These are phyloP conservation scores for Tachycineta bicolor DNA, from an alignment of 2,113 vertebrate genomes.

Conservation along the genomic window DNA sequence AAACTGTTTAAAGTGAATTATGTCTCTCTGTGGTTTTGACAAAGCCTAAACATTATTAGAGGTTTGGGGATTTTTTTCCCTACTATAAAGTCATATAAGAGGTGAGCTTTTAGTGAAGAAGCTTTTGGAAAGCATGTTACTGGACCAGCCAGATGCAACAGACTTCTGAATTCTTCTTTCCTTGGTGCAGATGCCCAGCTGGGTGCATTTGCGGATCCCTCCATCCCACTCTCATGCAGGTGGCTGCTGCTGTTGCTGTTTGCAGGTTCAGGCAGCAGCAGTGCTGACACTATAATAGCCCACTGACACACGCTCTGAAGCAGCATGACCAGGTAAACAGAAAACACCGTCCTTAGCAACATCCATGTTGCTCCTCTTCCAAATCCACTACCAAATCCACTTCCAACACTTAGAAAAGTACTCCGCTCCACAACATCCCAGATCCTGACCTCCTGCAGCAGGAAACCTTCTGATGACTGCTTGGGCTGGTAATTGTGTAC, in stretches of 20 bases:
- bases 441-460: neutral
- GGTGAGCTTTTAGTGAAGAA: accelerated
- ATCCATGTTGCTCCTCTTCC: neutral
- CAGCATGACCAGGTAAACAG: neutral
- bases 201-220: accelerated
- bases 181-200: neutral
- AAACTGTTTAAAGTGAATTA: neutral
- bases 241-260: neutral
- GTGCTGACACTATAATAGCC: neutral
- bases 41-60: neutral
- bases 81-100: neutral
- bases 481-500: accelerated
- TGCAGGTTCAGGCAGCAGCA: neutral
- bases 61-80: neutral
- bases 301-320: neutral
- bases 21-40: neutral
- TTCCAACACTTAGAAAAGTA: neutral
- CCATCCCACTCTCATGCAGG: neutral
- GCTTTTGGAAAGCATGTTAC: neutral
- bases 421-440: accelerated
- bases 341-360: neutral
- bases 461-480: neutral
- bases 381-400: neutral
- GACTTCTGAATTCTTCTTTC: neutral
- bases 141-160: accelerated